These are phyloP conservation scores for Forbesichthys agassizii DNA, from an alignment of 2,113 vertebrate genomes.

Conservation along the genomic window DNA sequence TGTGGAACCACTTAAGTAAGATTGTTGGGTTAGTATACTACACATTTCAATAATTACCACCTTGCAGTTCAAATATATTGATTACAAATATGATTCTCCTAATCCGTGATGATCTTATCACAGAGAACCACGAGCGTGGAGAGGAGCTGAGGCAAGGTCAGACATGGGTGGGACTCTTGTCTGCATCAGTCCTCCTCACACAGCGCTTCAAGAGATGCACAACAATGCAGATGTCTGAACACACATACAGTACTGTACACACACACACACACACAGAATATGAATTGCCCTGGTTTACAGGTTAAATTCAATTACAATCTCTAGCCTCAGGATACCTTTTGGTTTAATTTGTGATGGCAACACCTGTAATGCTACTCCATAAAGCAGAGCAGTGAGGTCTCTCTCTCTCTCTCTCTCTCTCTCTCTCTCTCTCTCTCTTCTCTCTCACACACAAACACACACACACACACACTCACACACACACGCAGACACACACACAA, in stretches of 20 bases:
- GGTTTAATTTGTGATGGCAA: constrained; percentile 51
- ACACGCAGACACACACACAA: constrained; percentile 24
- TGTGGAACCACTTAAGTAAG: too few relatives aligned
- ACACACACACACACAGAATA: constrained; percentile 27
- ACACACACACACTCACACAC: constrained; percentile 4
- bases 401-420: constrained; percentile 4
- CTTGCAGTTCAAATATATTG: constrained; percentile 1
- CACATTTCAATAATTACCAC: neutral
- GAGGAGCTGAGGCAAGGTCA: constrained; percentile 64
- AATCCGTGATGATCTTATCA: constrained; percentile 36
- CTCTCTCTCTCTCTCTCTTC: constrained; percentile 17
- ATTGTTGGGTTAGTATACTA: too few relatives aligned
- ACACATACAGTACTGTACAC: constrained; percentile 14
- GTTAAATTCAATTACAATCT: constrained; percentile 45
- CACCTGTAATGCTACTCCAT: constrained; percentile 59
- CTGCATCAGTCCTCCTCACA: constrained; percentile 18
- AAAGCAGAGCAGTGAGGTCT: constrained; percentile 16
- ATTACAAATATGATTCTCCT: constrained; percentile 24
- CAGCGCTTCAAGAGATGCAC: neutral
- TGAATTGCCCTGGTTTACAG: constrained; percentile 34
- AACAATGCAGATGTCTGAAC: constrained; percentile 25
- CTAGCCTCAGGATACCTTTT: constrained; percentile 41
- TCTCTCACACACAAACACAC: constrained; percentile 16
- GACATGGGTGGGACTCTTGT: constrained; percentile 60
- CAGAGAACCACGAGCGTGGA: constrained; percentile 56